Base-by-base conservation (phyloP, 2,113 vertebrate genomes). In the Semicossyphus pulcher region DNA sequence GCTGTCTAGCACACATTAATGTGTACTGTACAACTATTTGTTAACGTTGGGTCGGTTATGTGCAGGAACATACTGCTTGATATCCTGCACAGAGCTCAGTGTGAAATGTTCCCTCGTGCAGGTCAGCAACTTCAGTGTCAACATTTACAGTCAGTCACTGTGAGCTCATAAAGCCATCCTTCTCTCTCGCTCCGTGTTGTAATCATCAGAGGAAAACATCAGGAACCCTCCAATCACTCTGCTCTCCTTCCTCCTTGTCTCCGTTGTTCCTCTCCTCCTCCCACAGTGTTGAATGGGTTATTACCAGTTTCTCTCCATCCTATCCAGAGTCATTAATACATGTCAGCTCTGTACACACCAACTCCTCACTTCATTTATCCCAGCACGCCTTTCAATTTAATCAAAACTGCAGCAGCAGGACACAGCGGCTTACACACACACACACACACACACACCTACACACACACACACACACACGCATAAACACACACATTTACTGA, bases 361-460 rank as follows among this genome's bases (percentile, higher is more conserved):
- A 86, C 89, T 90, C 90, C 86, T 85, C 1, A 85, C 93, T 94
- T 92, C 92, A 87, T 93, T 93, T 92, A 91, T 92, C 93, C 89
- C 84, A 74, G 77, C 83, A 78, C 76, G 84, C 85, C 93, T 93
- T 93, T 91, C 25, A 56, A 88, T 94, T 94, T 93, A 94, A 95
- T 94, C 94, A 94, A 93, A 87, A 93, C 93, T 92, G 85, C 86
- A 91, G 91, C 93, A 80, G 72, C 91, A 53, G 36, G 59, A 64
- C 63, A 66, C 45, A 39, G 63, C 49, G 31, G 16, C 31, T 12
- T 42, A 60, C 44, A 23, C n/a, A 28, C 61, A 44, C 48, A 37
- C 28, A 53, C 37, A 54, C 64, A 47, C 47, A 54, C 56, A 34
- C 72, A 60, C 37, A 41, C 36, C 42, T 18, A 42, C 63, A 42